Evolutionary conservation across 2,113 vertebrate species (phyloP), one percentile per base, ranked within the genome.

Genomic region (Otus sunia): DNA sequence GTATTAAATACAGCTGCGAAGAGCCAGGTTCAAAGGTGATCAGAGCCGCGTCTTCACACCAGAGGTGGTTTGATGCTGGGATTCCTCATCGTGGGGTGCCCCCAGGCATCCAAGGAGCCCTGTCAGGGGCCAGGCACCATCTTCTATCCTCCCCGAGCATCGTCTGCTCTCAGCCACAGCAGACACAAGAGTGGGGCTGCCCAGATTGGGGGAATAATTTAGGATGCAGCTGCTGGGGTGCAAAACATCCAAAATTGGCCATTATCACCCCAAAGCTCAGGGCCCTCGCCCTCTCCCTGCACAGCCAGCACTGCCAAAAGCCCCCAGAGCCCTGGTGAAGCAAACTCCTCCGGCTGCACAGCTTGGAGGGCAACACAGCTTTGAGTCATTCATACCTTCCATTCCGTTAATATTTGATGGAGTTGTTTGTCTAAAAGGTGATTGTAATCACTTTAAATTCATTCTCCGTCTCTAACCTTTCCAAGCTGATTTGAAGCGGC

Each of bases 371-470:
- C 89, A 86, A 93, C 91, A 92, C 3, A 3, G 88, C 87, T 96
- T 22, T 14, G 92, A 95, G 97, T 73, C 71, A 86, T 82, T 88
- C 93, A 92, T 82, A 90, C 79, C 91, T 94, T 32, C 43, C 69
- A 6, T 92, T 37, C 49, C 52, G 60, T 96, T 97, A 97, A 94
- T 97, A 96, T 97, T 95, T 98, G 96, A 97, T 97, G 95, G 79
- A 90, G 93, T 92, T 96, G 95, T 96, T 98, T 98, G 97, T 96
- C 93, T 96, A 90, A 97, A 95, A 97, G 96, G 94, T 97, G 97
- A 97, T 94, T 92, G 94, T 92, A 97, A 98, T 97, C 97, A 88
- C 95, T 97, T 95, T 94, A 94, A 97, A 97, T 98, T 97, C 97
- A 94, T 96, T 90, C 81, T 66, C 96, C 68, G 62, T 96, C 97